Evolutionary conservation across 2,797 vertebrate genomes (phyloP).

Genomic region (Spinus pinus): DNA sequence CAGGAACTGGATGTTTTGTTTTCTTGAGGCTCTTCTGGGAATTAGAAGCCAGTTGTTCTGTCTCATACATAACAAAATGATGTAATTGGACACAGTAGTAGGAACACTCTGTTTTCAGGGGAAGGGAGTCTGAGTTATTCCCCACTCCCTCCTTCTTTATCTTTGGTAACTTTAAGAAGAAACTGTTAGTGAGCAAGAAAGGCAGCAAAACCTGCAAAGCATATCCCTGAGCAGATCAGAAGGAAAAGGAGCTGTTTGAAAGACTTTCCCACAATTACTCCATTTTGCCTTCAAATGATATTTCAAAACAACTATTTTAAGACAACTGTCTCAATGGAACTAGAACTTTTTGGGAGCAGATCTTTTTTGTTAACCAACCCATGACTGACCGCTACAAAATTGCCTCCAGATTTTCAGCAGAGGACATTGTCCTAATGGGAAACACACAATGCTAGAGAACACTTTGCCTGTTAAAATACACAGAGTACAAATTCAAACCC

Average conservation of each 20-base stretch:
- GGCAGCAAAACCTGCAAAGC: constrained; percentile 7
- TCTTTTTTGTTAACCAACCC: constrained; percentile 40
- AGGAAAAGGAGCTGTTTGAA: constrained; percentile 23
- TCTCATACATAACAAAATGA: constrained; percentile 5
- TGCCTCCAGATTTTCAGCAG: constrained; percentile 56
- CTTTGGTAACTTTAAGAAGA: background rate
- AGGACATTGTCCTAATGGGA: constrained; percentile 44
- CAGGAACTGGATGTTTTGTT: constrained; percentile 19
- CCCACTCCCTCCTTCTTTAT: background rate
- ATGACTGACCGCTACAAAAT: constrained; percentile 51
- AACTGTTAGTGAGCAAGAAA: background rate
- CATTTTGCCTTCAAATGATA: constrained; percentile 31
- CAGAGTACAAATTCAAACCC: background rate
- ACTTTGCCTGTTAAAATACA: background rate
- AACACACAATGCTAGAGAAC: constrained; percentile 26
- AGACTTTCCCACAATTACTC: constrained; percentile 38
- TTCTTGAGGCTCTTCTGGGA: constrained; percentile 13
- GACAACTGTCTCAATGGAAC: constrained; percentile 36
- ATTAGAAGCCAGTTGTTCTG: constrained; percentile 37
- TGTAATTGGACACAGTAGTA: background rate
- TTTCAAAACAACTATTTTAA: constrained; percentile 46
- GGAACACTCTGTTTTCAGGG: constrained; percentile 12
- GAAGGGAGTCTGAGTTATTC: background rate
- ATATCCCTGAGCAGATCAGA: background rate
- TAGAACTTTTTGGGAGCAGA: constrained; percentile 19